Evolutionary conservation across 2,113 vertebrate genomes (phyloP).

Genomic region (Arenaria interpres): DNA sequence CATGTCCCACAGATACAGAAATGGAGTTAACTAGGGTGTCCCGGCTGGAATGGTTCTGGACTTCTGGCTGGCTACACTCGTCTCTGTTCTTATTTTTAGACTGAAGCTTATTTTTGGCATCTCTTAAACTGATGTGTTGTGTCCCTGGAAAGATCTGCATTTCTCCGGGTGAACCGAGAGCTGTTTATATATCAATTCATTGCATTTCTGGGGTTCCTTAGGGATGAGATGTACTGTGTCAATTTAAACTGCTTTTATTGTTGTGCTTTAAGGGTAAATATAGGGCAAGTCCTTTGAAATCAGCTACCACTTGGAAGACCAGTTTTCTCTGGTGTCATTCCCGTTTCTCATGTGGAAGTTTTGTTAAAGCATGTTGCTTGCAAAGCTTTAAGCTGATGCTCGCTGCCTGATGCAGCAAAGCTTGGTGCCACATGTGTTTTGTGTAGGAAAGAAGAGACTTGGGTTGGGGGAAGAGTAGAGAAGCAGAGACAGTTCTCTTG

Average conservation of each 20-base stretch:
- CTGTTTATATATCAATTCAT: not conserved
- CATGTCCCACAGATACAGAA: not conserved
- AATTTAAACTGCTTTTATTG: slow-evolving; percentile 25
- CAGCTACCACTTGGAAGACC: not conserved
- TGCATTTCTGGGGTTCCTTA: slow-evolving; percentile 43
- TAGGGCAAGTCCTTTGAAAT: slow-evolving; percentile 20
- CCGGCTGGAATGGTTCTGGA: not conserved
- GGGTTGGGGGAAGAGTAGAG: not conserved
- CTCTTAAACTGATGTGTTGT: not conserved
- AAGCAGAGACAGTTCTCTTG: not conserved
- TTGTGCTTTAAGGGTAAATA: slow-evolving; percentile 1
- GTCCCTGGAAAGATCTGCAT: not conserved
- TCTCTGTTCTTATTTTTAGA: slow-evolving; percentile 25
- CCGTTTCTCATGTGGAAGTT: not conserved
- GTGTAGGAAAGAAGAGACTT: not conserved
- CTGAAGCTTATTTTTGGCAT: slow-evolving; percentile 6
- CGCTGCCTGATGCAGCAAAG: not conserved
- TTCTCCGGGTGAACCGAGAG: not conserved
- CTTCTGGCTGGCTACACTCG: not conserved
- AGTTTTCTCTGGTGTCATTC: slow-evolving; percentile 19
- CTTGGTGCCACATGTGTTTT: not conserved
- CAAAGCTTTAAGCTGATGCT: not conserved
- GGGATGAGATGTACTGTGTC: not conserved
- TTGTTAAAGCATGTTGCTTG: slow-evolving; percentile 3
- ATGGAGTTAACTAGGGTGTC: not conserved